A percentile compares a stretch with the other conserved stretches of the same genome.
phyloP scores from a whole-genome alignment of 2,888 invertebrate species.

The Drosophila multiciliata region DNA sequence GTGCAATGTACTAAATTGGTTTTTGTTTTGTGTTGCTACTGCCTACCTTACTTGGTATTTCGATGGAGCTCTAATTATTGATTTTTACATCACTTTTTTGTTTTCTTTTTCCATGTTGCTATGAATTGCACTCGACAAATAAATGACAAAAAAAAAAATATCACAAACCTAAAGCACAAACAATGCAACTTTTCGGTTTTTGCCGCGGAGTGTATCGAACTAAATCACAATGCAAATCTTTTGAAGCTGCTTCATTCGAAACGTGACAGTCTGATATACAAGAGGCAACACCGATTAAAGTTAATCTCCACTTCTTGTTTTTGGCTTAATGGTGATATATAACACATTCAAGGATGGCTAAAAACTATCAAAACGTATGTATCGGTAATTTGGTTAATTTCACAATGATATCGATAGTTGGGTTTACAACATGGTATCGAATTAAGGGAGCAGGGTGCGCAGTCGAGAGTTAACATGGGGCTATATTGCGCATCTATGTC shows the following conservation, averaged over 20 bases:
- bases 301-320: constrained; percentile 35
- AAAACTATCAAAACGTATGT: background rate
- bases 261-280: constrained; percentile 7
- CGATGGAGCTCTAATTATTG: constrained; percentile 64
- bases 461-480: background rate
- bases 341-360: constrained; percentile 22
- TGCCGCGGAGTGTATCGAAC: constrained; percentile 7
- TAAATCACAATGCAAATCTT: constrained; percentile 2
- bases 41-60: constrained; percentile 57
- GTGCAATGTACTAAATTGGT: constrained; percentile 7
- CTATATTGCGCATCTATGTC: background rate
- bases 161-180: constrained; percentile 22
- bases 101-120: constrained; percentile 26
- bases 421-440: background rate
- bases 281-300: constrained; percentile 21
- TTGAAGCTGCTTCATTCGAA: constrained; percentile 4
- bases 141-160: constrained; percentile 26
- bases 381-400: constrained; percentile 7
- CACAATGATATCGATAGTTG: constrained; percentile 10
- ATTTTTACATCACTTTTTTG: constrained; percentile 61
- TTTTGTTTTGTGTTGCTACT: constrained; percentile 25
- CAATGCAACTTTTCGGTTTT: constrained; percentile 7
- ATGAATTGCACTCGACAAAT: constrained; percentile 31
- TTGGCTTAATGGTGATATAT: constrained; percentile 36
- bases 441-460: background rate